Base-by-base conservation (phyloP, 35 echinoderm and acorn worm genomes). In the Chiridota heheva region DNA sequence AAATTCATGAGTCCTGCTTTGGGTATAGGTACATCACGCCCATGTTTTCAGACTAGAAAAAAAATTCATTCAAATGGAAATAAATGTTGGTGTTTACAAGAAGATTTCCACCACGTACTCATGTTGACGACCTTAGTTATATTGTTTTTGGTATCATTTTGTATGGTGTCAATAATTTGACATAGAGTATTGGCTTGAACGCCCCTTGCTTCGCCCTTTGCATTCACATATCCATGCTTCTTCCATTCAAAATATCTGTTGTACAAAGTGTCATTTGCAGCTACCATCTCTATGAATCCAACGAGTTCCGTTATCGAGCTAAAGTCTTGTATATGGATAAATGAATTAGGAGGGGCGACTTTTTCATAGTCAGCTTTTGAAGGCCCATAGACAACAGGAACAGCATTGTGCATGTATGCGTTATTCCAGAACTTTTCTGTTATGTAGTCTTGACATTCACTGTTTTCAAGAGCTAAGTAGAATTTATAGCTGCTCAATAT, bases 381-480 rank as follows among this genome's bases (percentile, higher is more conserved):
- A 17, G 87, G n/a, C 1, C 87, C 87, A 33, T 76, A 90, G 12
- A 90, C 87, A 43, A 90, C 67, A 8, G 87, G 87, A 0, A 90
- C 87, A 16, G 73, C 27, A 2, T 65, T 65, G 16, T 82, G 22
- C 18, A 13, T 22, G 3, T 71, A 41, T n/a, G 47, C 39, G 3
- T 67, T 90, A 5, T 38, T 28, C 86, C 86, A 88, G 22, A 82
- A 17, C 37, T 84, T 90, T 44, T 90, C 87, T 24, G 87, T 90
- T 27, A 90, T 90, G 69, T 90, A 90, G 36, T 90, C 87, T 26
- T 65, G 48, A 53, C 87, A 90, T 59, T 88, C 62, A 25, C 76
- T 80, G 35, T 88, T 88, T 58, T 88, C 86, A 15, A 88, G n/a
- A 15, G 86, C 27, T n/a, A 88, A 56, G 41, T 88, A 88, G 31